Evolutionary conservation across 2,888 invertebrate genomes (phyloP).

Genomic region (Ypsolopha scabrella): DNA sequence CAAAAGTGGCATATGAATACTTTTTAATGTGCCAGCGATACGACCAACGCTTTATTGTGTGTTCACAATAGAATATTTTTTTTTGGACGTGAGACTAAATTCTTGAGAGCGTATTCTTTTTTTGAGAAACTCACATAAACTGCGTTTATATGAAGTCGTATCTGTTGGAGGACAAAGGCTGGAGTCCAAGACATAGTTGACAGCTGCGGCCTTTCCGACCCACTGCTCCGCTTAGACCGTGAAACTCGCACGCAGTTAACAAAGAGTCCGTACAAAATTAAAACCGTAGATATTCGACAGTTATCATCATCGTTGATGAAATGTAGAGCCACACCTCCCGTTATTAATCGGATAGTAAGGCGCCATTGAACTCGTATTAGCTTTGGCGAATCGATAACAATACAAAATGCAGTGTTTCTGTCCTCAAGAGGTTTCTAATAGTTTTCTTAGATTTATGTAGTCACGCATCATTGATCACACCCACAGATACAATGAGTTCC

Average conservation of each 20-base stretch:
- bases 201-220: constrained; percentile 56
- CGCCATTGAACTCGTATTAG: constrained; percentile 30
- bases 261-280: constrained; percentile 53
- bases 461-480: constrained; percentile 53
- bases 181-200: constrained; percentile 50
- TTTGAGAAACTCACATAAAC: constrained; percentile 62
- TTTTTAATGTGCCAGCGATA: constrained; percentile 69
- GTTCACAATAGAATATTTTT: constrained; percentile 35
- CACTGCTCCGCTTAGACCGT: constrained; percentile 44
- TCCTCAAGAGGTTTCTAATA: constrained; percentile 47
- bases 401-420: constrained; percentile 27
- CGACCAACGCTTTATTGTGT: constrained; percentile 59
- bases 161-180: constrained; percentile 48
- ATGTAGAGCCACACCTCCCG: constrained; percentile 50
- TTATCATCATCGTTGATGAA: constrained; percentile 34
- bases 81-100: constrained; percentile 53
- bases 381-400: constrained; percentile 36
- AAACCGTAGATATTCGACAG: constrained; percentile 32
- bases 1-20: constrained; percentile 66
- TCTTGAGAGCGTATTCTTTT: constrained; percentile 54
- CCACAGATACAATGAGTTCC: constrained; percentile 33
- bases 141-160: constrained; percentile 68
- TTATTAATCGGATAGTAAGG: constrained; percentile 28
- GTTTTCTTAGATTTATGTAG: constrained; percentile 41
- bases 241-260: constrained; percentile 48